Evolutionary conservation across 2,113 vertebrate species (phyloP), one percentile per base, ranked within the genome.

Genomic region (Poeciliopsis prolifica): DNA sequence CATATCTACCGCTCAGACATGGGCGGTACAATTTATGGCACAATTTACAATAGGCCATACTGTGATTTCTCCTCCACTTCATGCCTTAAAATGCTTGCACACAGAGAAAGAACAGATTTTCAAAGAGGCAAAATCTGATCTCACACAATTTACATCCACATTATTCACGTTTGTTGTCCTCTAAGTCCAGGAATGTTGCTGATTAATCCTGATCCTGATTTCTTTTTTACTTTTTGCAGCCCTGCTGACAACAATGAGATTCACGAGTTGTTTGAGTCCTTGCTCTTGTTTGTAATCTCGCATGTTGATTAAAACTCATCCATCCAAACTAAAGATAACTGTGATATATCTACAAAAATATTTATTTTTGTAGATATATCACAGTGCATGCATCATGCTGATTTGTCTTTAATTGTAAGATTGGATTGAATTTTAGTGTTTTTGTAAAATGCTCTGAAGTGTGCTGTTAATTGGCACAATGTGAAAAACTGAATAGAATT

Each of bases 31-130:
- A 29, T 29, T 29, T 29, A 29, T 29, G 29, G 88, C 84, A 84
- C 82, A 79, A 77, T 87, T 87, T 78, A 90, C 88, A 92, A 87
- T 42, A 71, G 87, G 73, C 79, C 80, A 77, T 86, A 88, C 85
- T 86, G 75, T 86, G 82, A 87, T 89, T 85, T 80, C 74, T 64
- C 69, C 26, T 13, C 73, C 69, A 79, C 88, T 77, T 86, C 74
- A 74, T 83, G 90, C 79, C 78, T 78, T 65, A 67, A 86, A 76
- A 73, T 73, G 80, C 79, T 11, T 82, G 89, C 72, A 71, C 83
- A 24, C 14, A 54, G 42, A 75, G 61, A 70, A 77, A 77, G 61
- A 70, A 79, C 87, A 68, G 82, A 81, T 78, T 78, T 82, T 73
- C 72, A 80, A 70, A 75, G 78, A 74, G 28, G 70, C 77, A 48